Evolutionary conservation across 2,888 invertebrate genomes (phyloP).

Genomic region (Clepsis dumicolana): DNA sequence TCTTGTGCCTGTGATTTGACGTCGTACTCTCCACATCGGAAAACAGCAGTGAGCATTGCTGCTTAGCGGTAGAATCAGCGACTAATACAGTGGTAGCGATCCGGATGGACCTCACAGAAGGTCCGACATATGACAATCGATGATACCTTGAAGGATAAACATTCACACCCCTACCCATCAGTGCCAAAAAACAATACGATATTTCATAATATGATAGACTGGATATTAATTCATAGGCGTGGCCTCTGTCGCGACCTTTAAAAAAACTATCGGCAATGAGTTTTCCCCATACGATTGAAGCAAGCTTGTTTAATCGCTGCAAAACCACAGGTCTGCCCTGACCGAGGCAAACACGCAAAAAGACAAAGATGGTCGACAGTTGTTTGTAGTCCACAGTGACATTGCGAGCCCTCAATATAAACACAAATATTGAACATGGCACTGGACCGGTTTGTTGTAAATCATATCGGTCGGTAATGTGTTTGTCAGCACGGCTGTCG

Average conservation of each 20-base stretch:
- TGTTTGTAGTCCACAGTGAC: slow-evolving; percentile 74
- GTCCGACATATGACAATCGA: too few species aligned
- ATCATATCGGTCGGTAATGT: slow-evolving; percentile 13
- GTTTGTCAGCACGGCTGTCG: background rate
- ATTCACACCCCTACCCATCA: too few species aligned
- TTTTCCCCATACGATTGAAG: slow-evolving; percentile 24
- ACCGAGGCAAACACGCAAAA: slow-evolving; percentile 71
- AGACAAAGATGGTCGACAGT: slow-evolving; percentile 65
- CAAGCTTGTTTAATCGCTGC: slow-evolving; percentile 67
- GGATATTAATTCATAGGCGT: background rate
- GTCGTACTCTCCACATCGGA: too few species aligned
- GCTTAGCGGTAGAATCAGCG: too few species aligned
- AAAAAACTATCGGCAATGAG: slow-evolving; percentile 33
- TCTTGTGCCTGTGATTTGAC: too few species aligned
- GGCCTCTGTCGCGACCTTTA: background rate
- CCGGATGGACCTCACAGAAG: too few species aligned
- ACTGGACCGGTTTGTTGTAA: slow-evolving; percentile 41
- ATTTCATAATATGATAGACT: background rate
- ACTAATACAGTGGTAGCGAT: too few species aligned
- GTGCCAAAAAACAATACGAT: too few species aligned
- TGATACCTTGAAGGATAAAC: too few species aligned
- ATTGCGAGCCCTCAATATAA: slow-evolving; percentile 66
- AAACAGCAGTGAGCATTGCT: too few species aligned
- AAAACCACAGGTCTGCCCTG: slow-evolving; percentile 81
- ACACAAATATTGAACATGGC: slow-evolving; percentile 40